Evolutionary conservation across 2,888 invertebrate species (phyloP).

Genomic region (Nemotelus nigrinus): DNA sequence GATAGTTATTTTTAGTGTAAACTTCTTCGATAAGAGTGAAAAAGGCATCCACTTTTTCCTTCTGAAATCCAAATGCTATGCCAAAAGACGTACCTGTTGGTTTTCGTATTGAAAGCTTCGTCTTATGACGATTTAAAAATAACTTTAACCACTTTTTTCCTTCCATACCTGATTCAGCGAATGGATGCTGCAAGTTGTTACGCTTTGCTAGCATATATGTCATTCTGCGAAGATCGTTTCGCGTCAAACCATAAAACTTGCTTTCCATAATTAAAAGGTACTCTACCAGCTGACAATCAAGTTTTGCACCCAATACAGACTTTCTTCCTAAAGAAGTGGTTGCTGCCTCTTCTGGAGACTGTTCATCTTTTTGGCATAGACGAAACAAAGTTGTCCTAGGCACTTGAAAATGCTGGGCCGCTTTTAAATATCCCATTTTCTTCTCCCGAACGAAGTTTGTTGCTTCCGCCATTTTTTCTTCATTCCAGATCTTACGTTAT

Average conservation of each 20-base stretch:
- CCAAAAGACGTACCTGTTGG: not conserved
- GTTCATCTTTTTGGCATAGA: not conserved
- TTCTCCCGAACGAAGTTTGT: no score
- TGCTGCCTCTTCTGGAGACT: not conserved
- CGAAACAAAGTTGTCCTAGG: conserved; percentile 12
- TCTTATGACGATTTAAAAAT: not conserved
- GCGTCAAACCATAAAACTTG: conserved; percentile 15
- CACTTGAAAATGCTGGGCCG: not conserved
- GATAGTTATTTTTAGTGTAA: not conserved
- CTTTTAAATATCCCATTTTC: conserved; percentile 8
- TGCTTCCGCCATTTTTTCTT: not conserved
- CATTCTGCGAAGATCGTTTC: not conserved
- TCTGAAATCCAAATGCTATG: not conserved
- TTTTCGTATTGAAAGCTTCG: not conserved
- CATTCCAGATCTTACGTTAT: not conserved
- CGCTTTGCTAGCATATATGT: not conserved
- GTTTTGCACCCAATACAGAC: not conserved
- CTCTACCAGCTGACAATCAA: not conserved
- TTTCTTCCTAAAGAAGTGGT: conserved; percentile 1
- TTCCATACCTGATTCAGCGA: not conserved
- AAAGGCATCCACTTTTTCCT: not conserved
- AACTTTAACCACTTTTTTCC: no score
- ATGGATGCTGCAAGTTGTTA: not conserved
- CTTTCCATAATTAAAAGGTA: not conserved
- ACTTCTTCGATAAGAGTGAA: conserved; percentile 3